A percentile compares a stretch with the other conserved stretches of the same genome.
These are phyloP conservation scores for Drosophila limbata DNA, from an alignment of 2,888 invertebrate species.

Conservation along the genomic window DNA sequence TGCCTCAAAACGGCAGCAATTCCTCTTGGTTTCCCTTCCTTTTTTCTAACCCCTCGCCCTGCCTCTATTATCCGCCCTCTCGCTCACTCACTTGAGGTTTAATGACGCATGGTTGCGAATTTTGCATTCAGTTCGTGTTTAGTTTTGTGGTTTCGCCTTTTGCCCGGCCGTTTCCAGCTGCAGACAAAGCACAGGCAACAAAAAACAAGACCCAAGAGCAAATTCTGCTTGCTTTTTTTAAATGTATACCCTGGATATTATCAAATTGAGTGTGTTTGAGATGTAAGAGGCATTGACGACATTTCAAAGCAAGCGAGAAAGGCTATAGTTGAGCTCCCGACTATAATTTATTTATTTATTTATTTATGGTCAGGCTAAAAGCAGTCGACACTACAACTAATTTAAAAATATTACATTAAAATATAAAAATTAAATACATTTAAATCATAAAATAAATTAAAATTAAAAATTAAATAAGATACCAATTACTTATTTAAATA, in stretches of 20 bases:
- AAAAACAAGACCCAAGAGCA: neutral
- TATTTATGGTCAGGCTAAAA: too few relatives aligned
- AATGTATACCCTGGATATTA: constrained; percentile 14
- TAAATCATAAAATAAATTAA: too few relatives aligned
- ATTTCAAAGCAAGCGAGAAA: neutral
- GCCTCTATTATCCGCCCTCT: neutral
- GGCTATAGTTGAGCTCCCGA: too few relatives aligned
- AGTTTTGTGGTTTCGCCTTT: constrained; percentile 59
- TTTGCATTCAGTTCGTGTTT: constrained; percentile 70
- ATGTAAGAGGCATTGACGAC: neutral
- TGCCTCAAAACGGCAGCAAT: constrained; percentile 58
- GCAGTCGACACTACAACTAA: too few relatives aligned
- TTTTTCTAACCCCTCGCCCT: neutral
- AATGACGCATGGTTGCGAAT: constrained; percentile 65
- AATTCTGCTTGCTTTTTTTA: constrained; percentile 1
- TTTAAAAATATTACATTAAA: too few relatives aligned
- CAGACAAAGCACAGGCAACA: constrained; percentile 44
- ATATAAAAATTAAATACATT: too few relatives aligned
- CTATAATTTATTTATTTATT: too few relatives aligned
- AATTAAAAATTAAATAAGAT: too few relatives aligned
- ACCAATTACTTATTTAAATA: too few relatives aligned
- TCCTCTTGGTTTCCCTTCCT: constrained; percentile 24
- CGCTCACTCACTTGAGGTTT: constrained; percentile 27
- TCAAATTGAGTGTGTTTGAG: neutral
- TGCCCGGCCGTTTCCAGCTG: constrained; percentile 32